These are phyloP conservation scores for Ahaetulla prasina DNA, from an alignment of 2,113 vertebrate species.

Conservation along the genomic window DNA sequence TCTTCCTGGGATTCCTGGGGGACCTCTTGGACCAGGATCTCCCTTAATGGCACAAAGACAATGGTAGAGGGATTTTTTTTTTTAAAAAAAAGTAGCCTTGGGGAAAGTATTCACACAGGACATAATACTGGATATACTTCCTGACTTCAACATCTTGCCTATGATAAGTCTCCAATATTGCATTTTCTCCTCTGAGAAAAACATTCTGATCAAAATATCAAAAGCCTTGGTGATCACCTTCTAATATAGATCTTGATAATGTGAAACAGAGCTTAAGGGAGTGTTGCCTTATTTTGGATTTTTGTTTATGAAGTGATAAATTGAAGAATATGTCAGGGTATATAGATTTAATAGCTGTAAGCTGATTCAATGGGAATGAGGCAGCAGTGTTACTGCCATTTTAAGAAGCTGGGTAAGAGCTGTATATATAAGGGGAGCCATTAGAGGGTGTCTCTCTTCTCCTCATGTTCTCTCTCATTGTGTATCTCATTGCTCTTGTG, in stretches of 20 bases:
- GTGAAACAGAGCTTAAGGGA: not conserved
- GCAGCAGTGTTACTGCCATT: too few relatives aligned
- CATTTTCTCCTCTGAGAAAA: slow-evolving; percentile 70
- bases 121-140: slow-evolving; percentile 57
- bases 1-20: slow-evolving; percentile 88
- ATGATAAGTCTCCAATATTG: slow-evolving; percentile 63
- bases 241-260: rapidly evolving
- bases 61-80: not conserved
- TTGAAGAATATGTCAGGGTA: not conserved
- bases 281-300: not conserved
- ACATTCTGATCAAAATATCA: slow-evolving; percentile 70
- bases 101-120: not conserved
- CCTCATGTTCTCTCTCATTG: too few relatives aligned
- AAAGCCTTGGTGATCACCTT: slow-evolving; percentile 10
- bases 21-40: slow-evolving; percentile 84
- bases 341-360: too few relatives aligned
- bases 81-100: not conserved
- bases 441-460: too few relatives aligned
- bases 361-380: too few relatives aligned
- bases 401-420: too few relatives aligned
- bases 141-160: slow-evolving; percentile 54
- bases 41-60: slow-evolving; percentile 65
- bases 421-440: too few relatives aligned
- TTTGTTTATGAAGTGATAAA: not conserved
- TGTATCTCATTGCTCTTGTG: too few relatives aligned